Conservation (phyloP, 1,140 invertebrate genomes). For the Coelopa frigida region DNA sequence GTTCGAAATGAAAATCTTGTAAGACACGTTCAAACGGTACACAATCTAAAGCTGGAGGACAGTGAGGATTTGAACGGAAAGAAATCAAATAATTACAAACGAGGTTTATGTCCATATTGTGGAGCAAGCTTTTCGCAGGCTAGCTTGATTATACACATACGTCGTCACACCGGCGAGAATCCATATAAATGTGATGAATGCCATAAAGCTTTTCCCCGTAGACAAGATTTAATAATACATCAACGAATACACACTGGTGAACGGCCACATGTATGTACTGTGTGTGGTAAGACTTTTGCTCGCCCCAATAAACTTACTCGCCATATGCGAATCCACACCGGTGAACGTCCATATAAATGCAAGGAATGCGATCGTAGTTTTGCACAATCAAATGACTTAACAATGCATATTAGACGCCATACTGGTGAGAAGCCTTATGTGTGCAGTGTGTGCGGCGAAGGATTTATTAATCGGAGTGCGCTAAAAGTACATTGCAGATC, state of each 20-base stretch:
- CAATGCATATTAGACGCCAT: constrained; percentile 49
- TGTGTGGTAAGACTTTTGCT: constrained; percentile 48
- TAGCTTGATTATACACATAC: constrained; percentile 53
- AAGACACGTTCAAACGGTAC: constrained; percentile 28
- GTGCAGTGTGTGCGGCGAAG: constrained; percentile 27
- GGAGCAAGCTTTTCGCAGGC: constrained; percentile 50
- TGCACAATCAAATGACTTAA: constrained; percentile 52
- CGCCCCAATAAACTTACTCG: constrained; percentile 50
- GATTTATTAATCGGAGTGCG: constrained; percentile 31
- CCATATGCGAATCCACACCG: constrained; percentile 56
- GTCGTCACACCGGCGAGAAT: constrained; percentile 48
- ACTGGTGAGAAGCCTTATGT: constrained; percentile 50
- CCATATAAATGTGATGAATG: constrained; percentile 34
- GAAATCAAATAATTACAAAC: constrained; percentile 24
- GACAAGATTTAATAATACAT: constrained; percentile 43
- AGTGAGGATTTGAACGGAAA: not conserved
- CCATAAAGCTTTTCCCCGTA: constrained; percentile 31
- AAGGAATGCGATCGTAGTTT: constrained; percentile 51
- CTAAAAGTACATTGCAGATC: constrained; percentile 28
- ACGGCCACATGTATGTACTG: constrained; percentile 51
- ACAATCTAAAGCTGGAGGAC: constrained; percentile 15
- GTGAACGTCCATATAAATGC: constrained; percentile 51
- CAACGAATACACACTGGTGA: constrained; percentile 52
- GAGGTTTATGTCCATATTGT: constrained; percentile 48
- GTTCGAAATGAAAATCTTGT: constrained; percentile 45